Percentiles rank a stretch among this genome's conserved stretches.
Evolutionary conservation across 2,888 invertebrate species (phyloP).

Genomic region (Pollenia labialis): DNA sequence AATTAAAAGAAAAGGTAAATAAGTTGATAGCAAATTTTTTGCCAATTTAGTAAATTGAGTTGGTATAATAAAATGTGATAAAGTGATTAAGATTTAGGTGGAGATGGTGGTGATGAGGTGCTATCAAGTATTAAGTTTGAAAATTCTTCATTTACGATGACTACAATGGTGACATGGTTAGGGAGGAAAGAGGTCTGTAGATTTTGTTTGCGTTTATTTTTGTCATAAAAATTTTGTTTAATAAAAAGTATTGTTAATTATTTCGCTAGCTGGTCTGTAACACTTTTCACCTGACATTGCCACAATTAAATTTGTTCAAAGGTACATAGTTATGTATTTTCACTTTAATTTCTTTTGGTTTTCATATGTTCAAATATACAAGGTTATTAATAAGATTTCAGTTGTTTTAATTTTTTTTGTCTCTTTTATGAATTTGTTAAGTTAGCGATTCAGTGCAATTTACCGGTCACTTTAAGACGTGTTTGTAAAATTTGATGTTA

Average conservation of each 20-base stretch:
- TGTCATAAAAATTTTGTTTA: background rate
- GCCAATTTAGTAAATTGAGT: background rate
- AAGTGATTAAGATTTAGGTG: background rate
- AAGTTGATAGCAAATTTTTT: constrained; percentile 15
- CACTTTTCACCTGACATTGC: background rate
- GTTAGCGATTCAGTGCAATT: background rate
- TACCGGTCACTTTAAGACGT: background rate
- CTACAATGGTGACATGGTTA: background rate
- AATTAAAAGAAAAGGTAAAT: constrained; percentile 24
- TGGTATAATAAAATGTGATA: constrained; percentile 1
- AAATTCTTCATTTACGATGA: constrained; percentile 1
- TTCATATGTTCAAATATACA: background rate
- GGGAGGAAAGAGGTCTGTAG: background rate
- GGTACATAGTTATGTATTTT: background rate
- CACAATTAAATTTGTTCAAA: background rate
- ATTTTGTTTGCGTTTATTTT: too few species aligned
- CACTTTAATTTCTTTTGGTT: background rate
- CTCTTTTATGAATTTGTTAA: background rate
- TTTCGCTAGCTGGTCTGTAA: background rate
- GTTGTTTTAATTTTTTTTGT: constrained; percentile 50
- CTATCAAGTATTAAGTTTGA: background rate
- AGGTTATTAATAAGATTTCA: constrained; percentile 33
- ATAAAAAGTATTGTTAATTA: background rate
- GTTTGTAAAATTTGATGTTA: background rate
- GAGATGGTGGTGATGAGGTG: background rate